Evolutionary conservation across 2,797 vertebrate genomes (phyloP), one percentile per base, ranked within the genome.

Genomic region (Microcaecilia unicolor): DNA sequence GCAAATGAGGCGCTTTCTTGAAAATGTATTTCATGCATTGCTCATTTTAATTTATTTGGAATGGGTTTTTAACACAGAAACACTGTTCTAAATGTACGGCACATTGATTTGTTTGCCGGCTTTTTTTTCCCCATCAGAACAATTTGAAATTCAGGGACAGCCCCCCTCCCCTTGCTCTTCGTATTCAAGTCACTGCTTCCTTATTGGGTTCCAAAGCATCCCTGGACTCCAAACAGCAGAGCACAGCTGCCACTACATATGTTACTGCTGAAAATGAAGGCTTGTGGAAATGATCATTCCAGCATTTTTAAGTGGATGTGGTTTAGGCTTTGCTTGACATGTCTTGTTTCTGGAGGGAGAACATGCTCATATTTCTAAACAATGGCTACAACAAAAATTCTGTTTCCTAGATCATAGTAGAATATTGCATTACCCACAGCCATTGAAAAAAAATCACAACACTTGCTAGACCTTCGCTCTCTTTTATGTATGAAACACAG

Each of bases 241-340:
- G 25, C 51, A 67, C 71, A 80, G 55, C 70, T 76, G 65, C 58
- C 12, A 4, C 52, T 55, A 38, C 61, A 56, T 70, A 64, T 70
- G 61, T 50, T 68, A 48, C 52, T 57, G 44, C 32, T 63, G 56
- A 65, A 77, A 67, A 67, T 13, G 41, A 58, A 68, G 75, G 68
- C 37, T 68, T 63, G 63, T 64, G 70, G 58, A 68, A 72, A 73
- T 67, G 72, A 70, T 62, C 32, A 61, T 53, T 55, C 41, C 28
- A 45, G 8, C 55, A 36, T 64, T 64, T 50, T 54, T 30, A 64
- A 58, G 48, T 57, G 50, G 22, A 41, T 9, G 7, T 40, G 25
- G 60, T 70, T 63, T 53, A 70, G 55, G 31, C 41, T 18, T 25
- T 3, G 15, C 43, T 63, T 60, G 54, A 61, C 51, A 28, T 22